These are phyloP conservation scores for Zeugodacus cucurbitae DNA, from an alignment of 1,140 invertebrate species.

Conservation along the genomic window DNA sequence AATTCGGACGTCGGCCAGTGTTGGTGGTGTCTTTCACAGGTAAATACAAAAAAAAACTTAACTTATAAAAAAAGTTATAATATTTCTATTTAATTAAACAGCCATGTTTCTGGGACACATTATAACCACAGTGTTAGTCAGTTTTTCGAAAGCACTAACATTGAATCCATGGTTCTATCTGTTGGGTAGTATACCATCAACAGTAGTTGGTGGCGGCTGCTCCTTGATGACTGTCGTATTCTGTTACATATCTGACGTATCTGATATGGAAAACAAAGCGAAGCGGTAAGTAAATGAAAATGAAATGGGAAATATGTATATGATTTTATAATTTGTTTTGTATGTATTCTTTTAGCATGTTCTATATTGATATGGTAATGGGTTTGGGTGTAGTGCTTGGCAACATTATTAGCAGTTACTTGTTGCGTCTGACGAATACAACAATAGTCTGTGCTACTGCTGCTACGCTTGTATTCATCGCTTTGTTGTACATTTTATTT, in stretches of 20 bases:
- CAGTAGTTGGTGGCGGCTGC: not conserved
- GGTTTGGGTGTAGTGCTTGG: not conserved
- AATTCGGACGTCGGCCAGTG: conserved; percentile 26
- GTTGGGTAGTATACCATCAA: not conserved
- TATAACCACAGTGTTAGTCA: not conserved
- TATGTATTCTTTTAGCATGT: not conserved
- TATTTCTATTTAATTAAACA: not conserved
- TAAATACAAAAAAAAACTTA: not conserved
- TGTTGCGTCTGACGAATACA: not conserved
- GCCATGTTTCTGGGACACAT: not conserved
- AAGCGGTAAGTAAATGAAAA: not conserved
- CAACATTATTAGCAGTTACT: not conserved
- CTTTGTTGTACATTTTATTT: not conserved
- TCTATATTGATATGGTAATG: not conserved
- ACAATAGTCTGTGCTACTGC: not conserved
- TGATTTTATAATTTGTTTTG: not conserved
- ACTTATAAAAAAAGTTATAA: not conserved
- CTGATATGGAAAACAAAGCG: not conserved
- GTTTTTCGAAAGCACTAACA: not conserved
- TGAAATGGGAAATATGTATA: too few relatives aligned
- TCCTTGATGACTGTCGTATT: not conserved
- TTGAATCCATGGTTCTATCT: conserved; percentile 28
- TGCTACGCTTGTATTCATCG: not conserved
- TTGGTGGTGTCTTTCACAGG: not conserved
- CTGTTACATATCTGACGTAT: conserved; percentile 18